Base-by-base conservation (phyloP, 1,140 invertebrate genomes). In the Ganaspis sp. region DNA sequence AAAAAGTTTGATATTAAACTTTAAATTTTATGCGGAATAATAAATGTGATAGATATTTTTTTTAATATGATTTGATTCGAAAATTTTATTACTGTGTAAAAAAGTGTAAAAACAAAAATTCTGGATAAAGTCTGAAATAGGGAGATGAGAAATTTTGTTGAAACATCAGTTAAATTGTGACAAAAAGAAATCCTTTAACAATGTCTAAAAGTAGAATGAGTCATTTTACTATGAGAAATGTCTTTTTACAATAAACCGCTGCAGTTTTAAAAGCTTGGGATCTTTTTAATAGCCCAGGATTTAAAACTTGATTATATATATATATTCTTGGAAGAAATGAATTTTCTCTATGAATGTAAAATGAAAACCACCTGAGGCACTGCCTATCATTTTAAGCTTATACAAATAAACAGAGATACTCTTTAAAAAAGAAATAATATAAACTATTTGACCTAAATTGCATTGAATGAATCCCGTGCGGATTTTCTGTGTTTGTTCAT, bases 391-490 rank as follows among this genome's bases (percentile, higher is more conserved):
- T 15, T 34, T 34, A 29, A 29, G 23, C 23, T 11, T n/a, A n/a
- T n/a, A n/a, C n/a, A 15, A 12, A 34, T 5, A 29, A 64, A 64
- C 23, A n/a, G 23, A 29, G 58, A 26, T 21, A 58, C 26, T 58
- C 54, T 64, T n/a, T 64, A 64, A 34, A 64, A 64, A 64, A 9
- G 2, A 64, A 26, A 64, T 29, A 64, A 64, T 64, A 11, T 29
- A 29, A 64, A 29, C 58, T 29, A 15, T n/a, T 64, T 29, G 58
- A 64, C 58, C 58, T 15, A 64, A 34, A 64, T 64, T 64, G 23
- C 26, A 64, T 4, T 29, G 6, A 29, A 29, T 29, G 26, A 26
- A 34, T 64, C 26, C 58, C 29, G 58, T 12, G 21, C 58, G n/a
- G 12, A 34, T 64, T 64, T 15, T 21, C 58, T 29, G 12, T 64